Evolutionary conservation across 2,797 vertebrate species (phyloP).

Genomic region (Sebastes flavidus): DNA sequence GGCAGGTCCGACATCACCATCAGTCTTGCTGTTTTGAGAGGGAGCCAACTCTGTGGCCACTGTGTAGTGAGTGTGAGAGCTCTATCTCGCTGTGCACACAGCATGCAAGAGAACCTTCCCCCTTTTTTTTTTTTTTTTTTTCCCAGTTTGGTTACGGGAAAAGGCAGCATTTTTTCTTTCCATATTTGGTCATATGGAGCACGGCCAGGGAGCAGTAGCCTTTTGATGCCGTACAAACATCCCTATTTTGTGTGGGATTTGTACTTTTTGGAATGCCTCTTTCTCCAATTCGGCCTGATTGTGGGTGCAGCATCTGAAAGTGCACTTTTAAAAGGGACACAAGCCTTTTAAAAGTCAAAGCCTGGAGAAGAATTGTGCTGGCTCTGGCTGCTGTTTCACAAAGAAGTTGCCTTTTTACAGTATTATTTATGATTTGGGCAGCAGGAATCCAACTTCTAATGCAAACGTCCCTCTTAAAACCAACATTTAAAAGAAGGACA

Average conservation of each 20-base stretch:
- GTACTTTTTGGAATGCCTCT: conserved; percentile 70
- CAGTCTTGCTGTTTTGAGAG: conserved; percentile 70
- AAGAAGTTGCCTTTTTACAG: conserved; percentile 48
- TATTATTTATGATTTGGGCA: conserved; percentile 62
- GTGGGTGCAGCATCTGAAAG: conserved; percentile 65
- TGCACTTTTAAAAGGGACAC: conserved; percentile 56
- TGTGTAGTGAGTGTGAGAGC: conserved; percentile 76
- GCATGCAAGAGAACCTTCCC: conserved; percentile 75
- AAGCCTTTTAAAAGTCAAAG: conserved; percentile 60
- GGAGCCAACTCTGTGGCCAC: conserved; percentile 65
- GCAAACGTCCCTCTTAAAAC: conserved; percentile 70
- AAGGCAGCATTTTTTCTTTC: conserved; percentile 86
- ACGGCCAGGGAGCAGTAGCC: conserved; percentile 82
- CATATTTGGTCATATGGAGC: conserved; percentile 88
- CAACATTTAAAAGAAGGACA: conserved; percentile 55
- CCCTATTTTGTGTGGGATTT: conserved; percentile 80
- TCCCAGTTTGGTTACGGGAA: conserved; percentile 86
- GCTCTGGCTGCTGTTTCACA: conserved; percentile 25
- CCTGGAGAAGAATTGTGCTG: conserved; percentile 22
- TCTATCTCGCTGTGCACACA: conserved; percentile 80
- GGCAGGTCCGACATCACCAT: conserved; percentile 60
- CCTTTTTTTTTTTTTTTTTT: conserved; percentile 41
- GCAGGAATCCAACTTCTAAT: conserved; percentile 52
- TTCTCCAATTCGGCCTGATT: conserved; percentile 71
- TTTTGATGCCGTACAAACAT: conserved; percentile 85